Base-by-base conservation (phyloP, 2,888 invertebrate genomes). In the Cataglyphis rosenhaueri region DNA sequence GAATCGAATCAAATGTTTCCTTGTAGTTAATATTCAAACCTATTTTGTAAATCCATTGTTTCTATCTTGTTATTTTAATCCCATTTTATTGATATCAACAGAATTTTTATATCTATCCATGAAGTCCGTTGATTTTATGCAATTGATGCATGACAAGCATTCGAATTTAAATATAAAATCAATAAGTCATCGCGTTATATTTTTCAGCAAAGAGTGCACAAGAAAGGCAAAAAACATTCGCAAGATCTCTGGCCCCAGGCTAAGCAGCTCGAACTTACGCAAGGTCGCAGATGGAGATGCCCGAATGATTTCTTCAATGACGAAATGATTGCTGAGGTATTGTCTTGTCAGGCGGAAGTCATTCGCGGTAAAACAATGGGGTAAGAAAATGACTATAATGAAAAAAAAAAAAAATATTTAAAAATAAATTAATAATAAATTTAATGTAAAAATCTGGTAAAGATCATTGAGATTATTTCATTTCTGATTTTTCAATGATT, bases 271-370 rank as follows among this genome's bases (percentile, higher is more conserved):
- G 96, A 97, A 74, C 95, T 97, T 74, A 97, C 97, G 15, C 97
- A 97, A 35, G 97, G 97, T 8, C 95, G 97, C 59, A 96, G 96
- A 92, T 97, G 98, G 97, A 96, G 96, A 91, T 96, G 97, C 70
- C 98, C 98, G 3, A 97, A 98, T 92, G 98, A 98, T 92, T 97
- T 98, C 62, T 98, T 98, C 95, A 97, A 98, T 86, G 98, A 99
- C 89, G 97, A 98, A 92, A 97, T 97, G 95, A 98, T 99, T 82
- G 97, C 97, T 25, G 97, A 98, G 92, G 97, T 98, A 0, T 95
- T 99, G 87, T 96, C 97, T 83, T 96, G 97, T 8, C 98, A 98
- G 94, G 97, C 98, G 0, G 98, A 98, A 95, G 96, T 98, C 61
- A 97, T 99, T 84, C 96, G 97, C 79, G 98, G 98, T 87, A 97